Base-by-base conservation (phyloP, 2,113 vertebrate species). In the Sorex fumeus region DNA sequence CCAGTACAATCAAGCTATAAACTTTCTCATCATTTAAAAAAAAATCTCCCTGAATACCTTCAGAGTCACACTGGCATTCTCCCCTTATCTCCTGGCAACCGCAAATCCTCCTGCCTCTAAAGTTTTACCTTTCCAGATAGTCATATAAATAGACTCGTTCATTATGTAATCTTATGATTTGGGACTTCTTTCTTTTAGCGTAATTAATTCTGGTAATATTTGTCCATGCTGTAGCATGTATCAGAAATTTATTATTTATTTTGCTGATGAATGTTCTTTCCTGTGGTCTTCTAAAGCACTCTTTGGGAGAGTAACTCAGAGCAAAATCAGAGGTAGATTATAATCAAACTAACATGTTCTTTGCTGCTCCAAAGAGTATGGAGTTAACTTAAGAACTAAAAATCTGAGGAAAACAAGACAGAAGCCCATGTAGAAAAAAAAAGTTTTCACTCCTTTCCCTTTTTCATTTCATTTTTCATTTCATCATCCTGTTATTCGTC, bases 251-350 rank as follows among this genome's bases (percentile, higher is more conserved):
- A 40, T 70, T 62, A 47, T 81, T 34, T 64, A 53, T 66, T 53
- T 64, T 87, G 16, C 4, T 6, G 64, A 78, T 2, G 34, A 57
- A n/a, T 77, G 76, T 34, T 76, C 27, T 66, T 76, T 32, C 57
- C 34, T 47, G 12, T 79, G 71, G 82, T 90, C 57, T 74, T 64
- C 69, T 76, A 47, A 76, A 62, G 76, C 40, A 77, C 16, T 45
- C 23, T 87, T 87, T 16, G 69, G 47, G 84, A 88, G 84, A 79
- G 67, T 74, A 78, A 87, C 27, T 27, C 25, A 43, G 72, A 87
- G 71, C 78, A 75, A 84, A 45, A 76, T 82, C 43, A 82, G 40
- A 72, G 84, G 28, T 70, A 74, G 13, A 8, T 79, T 74, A 27
- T 93, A 83, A 18, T 67, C 34, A 74, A 3, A 47, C 32, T 64